phyloP scores from a whole-genome alignment of 2,888 invertebrate genomes.

The Cephus pygmeus region DNA sequence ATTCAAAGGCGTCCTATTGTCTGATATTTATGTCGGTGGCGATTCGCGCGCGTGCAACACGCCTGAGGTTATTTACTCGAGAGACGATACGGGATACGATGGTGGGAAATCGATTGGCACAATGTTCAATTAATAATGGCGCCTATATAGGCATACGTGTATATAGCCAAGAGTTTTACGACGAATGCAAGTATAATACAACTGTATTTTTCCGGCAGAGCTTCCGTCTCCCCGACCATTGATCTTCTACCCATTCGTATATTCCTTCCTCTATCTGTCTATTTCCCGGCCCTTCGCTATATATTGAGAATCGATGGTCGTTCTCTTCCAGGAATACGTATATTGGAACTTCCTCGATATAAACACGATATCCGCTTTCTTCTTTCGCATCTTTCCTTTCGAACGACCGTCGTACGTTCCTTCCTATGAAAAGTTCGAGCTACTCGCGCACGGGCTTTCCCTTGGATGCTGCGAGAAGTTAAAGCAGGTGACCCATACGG shows the following conservation, averaged over 20 bases:
- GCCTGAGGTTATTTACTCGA: conserved; percentile 24
- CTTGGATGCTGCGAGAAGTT: not conserved
- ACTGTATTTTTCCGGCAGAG: not conserved
- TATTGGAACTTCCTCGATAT: not conserved
- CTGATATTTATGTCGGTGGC: conserved; percentile 24
- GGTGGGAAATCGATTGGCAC: conserved; percentile 24
- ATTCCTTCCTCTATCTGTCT: not conserved
- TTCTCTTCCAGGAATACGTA: not conserved
- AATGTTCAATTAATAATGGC: not conserved
- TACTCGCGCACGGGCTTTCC: not conserved
- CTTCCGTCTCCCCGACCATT: not conserved
- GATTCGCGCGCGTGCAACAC: conserved; percentile 19
- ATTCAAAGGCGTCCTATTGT: not conserved
- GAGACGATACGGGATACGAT: conserved; percentile 22
- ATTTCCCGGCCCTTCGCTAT: not conserved
- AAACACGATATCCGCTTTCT: not conserved
- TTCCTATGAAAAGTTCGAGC: not conserved
- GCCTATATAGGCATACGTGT: not conserved
- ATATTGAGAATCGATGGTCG: not conserved
- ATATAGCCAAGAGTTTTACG: not conserved
- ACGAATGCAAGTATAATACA: not conserved
- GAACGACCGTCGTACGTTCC: not conserved
- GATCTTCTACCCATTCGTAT: not conserved
- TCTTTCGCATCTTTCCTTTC: not conserved
- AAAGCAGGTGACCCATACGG: not conserved